A percentile compares a stretch with the other conserved stretches of the same genome.
phyloP scores from a whole-genome alignment of 2,113 vertebrate genomes.

The Alligator mississippiensis region DNA sequence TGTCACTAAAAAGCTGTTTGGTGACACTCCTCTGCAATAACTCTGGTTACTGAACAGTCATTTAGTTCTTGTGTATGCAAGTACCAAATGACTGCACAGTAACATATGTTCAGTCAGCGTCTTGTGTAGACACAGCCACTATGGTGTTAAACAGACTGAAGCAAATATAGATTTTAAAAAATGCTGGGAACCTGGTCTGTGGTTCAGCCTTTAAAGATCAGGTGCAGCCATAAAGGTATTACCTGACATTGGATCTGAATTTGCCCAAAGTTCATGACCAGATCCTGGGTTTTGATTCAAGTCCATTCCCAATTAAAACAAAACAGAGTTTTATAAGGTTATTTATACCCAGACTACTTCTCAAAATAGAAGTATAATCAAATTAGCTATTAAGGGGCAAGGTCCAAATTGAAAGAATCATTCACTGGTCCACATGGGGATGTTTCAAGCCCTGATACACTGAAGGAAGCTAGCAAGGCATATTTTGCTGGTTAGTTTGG shows the following conservation, averaged over 20 bases:
- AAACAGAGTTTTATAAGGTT: neutral
- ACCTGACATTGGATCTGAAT: neutral
- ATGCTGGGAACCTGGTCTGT: neutral
- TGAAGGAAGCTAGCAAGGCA: neutral
- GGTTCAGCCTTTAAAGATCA: neutral
- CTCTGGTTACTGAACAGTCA: too few relatives aligned
- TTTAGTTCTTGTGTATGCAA: too few relatives aligned
- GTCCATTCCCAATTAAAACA: neutral
- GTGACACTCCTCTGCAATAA: too few relatives aligned
- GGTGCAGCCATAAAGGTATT: neutral
- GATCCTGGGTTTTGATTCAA: rapidly evolving
- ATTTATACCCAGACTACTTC: neutral
- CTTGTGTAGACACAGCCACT: neutral
- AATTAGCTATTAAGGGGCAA: neutral
- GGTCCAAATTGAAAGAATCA: neutral
- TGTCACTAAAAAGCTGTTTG: too few relatives aligned
- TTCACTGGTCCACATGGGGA: neutral
- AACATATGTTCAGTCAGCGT: too few relatives aligned
- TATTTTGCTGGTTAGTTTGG: too few relatives aligned
- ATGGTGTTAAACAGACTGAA: too few relatives aligned
- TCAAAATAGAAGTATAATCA: neutral
- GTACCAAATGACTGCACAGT: too few relatives aligned
- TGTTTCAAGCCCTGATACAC: rapidly evolving
- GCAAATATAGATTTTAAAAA: neutral
- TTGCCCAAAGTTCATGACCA: neutral